Evolutionary conservation across 64 coral and sea anemone species (phyloP), one percentile per base, ranked within the genome.

Genomic region (Montipora cactus): DNA sequence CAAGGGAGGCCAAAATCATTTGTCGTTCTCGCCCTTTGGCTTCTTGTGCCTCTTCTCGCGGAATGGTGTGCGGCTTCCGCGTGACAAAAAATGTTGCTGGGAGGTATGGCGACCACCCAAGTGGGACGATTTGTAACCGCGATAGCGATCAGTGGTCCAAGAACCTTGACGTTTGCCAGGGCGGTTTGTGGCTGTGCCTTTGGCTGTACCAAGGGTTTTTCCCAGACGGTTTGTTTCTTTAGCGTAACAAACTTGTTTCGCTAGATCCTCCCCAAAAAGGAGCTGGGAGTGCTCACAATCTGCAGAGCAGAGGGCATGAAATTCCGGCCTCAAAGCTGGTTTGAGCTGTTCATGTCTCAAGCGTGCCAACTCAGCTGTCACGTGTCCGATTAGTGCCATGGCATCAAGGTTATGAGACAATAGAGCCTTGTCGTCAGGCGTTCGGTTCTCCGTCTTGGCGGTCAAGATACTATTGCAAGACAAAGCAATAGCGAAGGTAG

Each of bases 261-360:
- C 68, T 1, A 88, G 19, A 22, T 88, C 83, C 13, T 70, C 83
- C 10, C 83, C 83, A 12, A 87, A 87, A 1, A 87, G 49, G 8
- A 14, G n/a, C 5, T 3, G 46, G 18, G 44, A 12, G 4, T 11
- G 7, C 10, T n/a, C 37, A 13, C 6, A 18, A 19, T 19, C 51
- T 70, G 44, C 82, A n/a, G 59, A 51, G 1, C 45, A 88, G 18
- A 75, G 47, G 45, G 44, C 46, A 79, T 79, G 77, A 47, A 49
- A 79, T 14, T 79, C 77, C 14, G 77, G 51, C 51, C 50, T 79
- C 5, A 79, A 8, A 21, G 70, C 19, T 11, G 70, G 87, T 67
- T 89, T 89, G 4, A 89, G 23, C 52, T 89, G 87, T 66, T 89
- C 87, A 51, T 55, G 14, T 51, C 87, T 8, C 52, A 89, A 58